Evolutionary conservation across 2,797 vertebrate species (phyloP).

Genomic region (Sylvia borin): DNA sequence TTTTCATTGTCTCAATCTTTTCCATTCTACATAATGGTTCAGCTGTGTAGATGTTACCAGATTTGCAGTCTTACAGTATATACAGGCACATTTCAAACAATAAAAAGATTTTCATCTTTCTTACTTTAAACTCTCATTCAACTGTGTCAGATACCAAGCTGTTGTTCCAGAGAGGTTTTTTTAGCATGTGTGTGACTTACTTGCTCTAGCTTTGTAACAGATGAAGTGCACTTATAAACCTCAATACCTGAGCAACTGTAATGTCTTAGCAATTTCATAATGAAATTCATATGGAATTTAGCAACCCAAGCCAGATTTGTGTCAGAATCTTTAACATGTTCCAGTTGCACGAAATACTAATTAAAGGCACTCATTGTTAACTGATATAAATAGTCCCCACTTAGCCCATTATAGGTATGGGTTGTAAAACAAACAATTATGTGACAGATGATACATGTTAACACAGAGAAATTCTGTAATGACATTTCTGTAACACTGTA

Average conservation of each 20-base stretch:
- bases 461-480: conserved; percentile 76
- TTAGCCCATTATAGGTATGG: conserved; percentile 77
- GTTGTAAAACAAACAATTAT: conserved; percentile 80
- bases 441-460: conserved; percentile 82
- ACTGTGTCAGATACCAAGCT: neutral
- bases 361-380: conserved; percentile 82
- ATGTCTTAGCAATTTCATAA: conserved; percentile 75
- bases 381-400: conserved; percentile 80
- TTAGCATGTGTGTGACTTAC: neutral
- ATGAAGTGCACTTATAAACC: conserved; percentile 57
- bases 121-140: neutral
- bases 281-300: conserved; percentile 83
- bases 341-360: conserved; percentile 80
- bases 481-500: conserved; percentile 76
- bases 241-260: conserved; percentile 70
- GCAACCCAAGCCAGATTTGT: conserved; percentile 79
- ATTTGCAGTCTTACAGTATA: neutral
- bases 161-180: conserved; percentile 7
- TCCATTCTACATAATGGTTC: neutral
- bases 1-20: neutral
- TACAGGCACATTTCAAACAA: neutral
- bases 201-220: conserved; percentile 15
- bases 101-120: neutral
- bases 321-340: conserved; percentile 81
- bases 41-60: neutral